Conservation (phyloP, 2,113 vertebrate species). For the Anarrhichthys ocellatus region DNA sequence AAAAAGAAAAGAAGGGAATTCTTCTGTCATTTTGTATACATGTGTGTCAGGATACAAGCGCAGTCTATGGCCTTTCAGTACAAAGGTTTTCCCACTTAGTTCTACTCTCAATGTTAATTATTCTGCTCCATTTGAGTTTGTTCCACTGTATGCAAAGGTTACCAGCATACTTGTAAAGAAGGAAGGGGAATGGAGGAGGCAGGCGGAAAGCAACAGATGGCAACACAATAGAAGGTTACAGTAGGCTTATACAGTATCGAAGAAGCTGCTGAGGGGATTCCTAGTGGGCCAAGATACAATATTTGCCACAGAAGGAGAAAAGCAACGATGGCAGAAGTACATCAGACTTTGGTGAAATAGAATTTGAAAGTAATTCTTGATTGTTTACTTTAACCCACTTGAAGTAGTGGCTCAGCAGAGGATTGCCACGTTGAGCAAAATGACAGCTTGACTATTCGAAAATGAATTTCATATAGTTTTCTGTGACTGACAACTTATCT, state of each 20-base stretch:
- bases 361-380: conserved; percentile 1
- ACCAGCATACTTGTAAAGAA: conserved; percentile 25
- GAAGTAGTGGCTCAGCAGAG: conserved; percentile 3
- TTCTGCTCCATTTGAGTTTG: conserved; percentile 22
- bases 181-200: conserved; percentile 58
- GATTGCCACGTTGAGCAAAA: neutral
- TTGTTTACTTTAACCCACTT: conserved; percentile 12
- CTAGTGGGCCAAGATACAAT: conserved; percentile 16
- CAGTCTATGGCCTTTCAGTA: neutral
- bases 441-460: conserved; percentile 1
- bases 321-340: conserved; percentile 4
- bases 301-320: conserved; percentile 19
- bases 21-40: conserved; percentile 2
- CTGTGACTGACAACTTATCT: conserved; percentile 15
- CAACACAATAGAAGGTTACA: conserved; percentile 57
- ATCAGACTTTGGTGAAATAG: conserved; percentile 8
- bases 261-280: conserved; percentile 22
- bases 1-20: neutral
- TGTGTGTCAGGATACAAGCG: neutral
- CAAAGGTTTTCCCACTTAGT: conserved; percentile 22
- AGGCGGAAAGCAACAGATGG: conserved; percentile 69
- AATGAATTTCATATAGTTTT: neutral
- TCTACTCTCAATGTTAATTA: conserved; percentile 9
- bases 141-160: conserved; percentile 43
- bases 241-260: conserved; percentile 44